Evolutionary conservation across 2,113 vertebrate species (phyloP).

Genomic region (Nesoenas mayeri): DNA sequence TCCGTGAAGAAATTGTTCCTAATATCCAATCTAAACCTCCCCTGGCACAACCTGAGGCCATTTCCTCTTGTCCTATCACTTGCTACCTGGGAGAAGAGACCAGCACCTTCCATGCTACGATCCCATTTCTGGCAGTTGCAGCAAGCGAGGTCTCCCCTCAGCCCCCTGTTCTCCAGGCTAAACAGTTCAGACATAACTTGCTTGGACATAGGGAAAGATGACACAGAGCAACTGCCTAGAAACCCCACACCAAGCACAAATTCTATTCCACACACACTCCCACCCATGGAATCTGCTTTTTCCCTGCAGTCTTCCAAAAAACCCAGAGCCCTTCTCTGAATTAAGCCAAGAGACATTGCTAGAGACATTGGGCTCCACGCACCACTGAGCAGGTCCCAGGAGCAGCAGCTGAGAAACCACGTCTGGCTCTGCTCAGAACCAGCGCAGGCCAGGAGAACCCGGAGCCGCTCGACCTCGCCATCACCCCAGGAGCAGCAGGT

Average conservation of each 20-base stretch:
- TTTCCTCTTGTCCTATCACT: no score
- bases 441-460: background rate
- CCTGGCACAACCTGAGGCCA: no score
- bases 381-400: no score
- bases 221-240: background rate
- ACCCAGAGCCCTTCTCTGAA: background rate
- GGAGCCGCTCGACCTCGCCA: background rate
- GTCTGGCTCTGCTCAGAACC: background rate
- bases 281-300: background rate
- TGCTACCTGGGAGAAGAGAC: no score
- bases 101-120: no score
- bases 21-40: no score
- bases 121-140: no score
- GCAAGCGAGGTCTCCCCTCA: no score
- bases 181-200: no score
- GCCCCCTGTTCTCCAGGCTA: no score
- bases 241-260: background rate
- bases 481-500: rapidly evolving
- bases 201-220: background rate
- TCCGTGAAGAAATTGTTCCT: no score
- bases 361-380: background rate
- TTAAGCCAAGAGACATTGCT: background rate
- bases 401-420: background rate
- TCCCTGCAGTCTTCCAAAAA: background rate
- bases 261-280: no score